Conservation (phyloP, 92 coral and sea anemone species). For the Diadumene lineata region DNA sequence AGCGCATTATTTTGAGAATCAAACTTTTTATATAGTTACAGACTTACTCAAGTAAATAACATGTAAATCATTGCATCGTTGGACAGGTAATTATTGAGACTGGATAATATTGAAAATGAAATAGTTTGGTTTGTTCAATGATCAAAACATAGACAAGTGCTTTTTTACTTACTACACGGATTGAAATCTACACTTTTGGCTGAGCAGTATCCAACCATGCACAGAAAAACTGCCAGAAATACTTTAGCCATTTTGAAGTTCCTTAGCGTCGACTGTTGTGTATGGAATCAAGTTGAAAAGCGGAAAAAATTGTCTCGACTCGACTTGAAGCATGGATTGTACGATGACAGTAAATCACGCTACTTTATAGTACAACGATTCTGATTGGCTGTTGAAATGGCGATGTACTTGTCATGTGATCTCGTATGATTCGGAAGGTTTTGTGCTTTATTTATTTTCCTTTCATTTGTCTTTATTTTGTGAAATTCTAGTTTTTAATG, state of each 20-base stretch:
- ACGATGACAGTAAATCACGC: background rate
- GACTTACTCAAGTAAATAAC: no score
- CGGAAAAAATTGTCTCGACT: background rate
- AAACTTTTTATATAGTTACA: no score
- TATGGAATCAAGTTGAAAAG: background rate
- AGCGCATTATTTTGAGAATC: no score
- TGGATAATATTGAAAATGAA: no score
- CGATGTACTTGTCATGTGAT: background rate
- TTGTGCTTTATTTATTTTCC: no score
- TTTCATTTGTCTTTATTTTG: no score
- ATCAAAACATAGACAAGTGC: no score
- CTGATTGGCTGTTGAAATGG: background rate
- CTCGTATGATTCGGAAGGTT: background rate
- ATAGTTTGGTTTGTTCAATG: no score
- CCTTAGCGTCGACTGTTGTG: background rate
- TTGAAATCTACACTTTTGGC: background rate
- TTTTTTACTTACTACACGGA: slow-evolving; percentile 14
- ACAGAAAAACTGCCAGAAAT: background rate
- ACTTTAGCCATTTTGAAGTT: background rate
- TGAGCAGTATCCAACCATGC: background rate
- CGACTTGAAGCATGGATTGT: background rate
- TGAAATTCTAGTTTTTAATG: no score
- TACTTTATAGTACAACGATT: background rate
- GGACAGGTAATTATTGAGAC: no score
- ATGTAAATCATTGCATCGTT: no score